phyloP scores from a whole-genome alignment of 2,113 vertebrate species.

The Paralichthys olivaceus region DNA sequence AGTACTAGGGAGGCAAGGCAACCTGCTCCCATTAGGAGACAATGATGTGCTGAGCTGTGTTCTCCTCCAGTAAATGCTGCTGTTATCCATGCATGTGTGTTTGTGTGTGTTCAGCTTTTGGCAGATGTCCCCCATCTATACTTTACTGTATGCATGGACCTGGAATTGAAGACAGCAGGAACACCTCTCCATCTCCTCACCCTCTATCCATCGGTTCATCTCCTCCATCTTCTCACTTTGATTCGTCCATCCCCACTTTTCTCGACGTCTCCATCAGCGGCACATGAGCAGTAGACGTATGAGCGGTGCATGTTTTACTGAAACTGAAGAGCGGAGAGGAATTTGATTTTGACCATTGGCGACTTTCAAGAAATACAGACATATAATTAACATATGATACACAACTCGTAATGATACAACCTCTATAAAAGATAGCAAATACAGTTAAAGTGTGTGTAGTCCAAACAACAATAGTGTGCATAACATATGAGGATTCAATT shows the following conservation, averaged over 20 bases:
- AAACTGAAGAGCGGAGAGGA: too few species aligned
- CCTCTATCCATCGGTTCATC: neutral
- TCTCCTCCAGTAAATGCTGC: slow-evolving; percentile 46
- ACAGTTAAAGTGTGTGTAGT: too few species aligned
- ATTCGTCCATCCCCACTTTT: slow-evolving; percentile 31
- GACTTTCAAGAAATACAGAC: too few species aligned
- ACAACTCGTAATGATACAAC: too few species aligned
- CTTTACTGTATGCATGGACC: slow-evolving; percentile 22
- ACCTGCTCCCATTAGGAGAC: slow-evolving; percentile 63
- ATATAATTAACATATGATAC: neutral
- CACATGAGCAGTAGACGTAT: slow-evolving; percentile 72
- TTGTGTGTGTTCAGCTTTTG: slow-evolving; percentile 35
- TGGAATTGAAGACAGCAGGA: slow-evolving; percentile 19
- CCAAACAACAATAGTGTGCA: too few species aligned
- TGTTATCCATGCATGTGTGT: slow-evolving; percentile 50
- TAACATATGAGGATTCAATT: too few species aligned
- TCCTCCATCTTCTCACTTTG: slow-evolving; percentile 25
- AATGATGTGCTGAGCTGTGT: slow-evolving; percentile 61
- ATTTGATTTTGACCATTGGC: too few species aligned
- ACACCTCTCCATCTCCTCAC: neutral
- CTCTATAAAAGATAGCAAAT: too few species aligned
- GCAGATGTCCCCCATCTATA: slow-evolving; percentile 49
- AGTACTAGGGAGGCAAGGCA: slow-evolving; percentile 42
- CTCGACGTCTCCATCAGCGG: slow-evolving; percentile 71
- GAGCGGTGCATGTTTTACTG: slow-evolving; percentile 45